Evolutionary conservation across 2,888 invertebrate genomes (phyloP).

Genomic region (Epinotia nisella): DNA sequence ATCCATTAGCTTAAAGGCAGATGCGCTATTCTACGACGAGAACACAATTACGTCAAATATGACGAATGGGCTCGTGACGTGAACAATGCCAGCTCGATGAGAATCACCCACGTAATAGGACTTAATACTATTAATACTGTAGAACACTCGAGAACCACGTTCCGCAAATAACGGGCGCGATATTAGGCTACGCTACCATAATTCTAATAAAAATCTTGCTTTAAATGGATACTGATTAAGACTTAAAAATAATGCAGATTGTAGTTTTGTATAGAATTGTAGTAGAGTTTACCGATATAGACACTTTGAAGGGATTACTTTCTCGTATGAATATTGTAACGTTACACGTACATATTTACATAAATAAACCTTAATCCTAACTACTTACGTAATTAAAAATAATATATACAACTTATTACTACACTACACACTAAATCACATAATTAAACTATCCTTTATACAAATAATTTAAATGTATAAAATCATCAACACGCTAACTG

Average conservation of each 20-base stretch:
- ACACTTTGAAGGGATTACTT: too few species aligned
- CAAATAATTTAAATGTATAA: too few species aligned
- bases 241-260: background rate
- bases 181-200: slow-evolving; percentile 47
- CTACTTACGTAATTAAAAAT: too few species aligned
- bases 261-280: background rate
- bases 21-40: slow-evolving; percentile 53
- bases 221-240: slow-evolving; percentile 17
- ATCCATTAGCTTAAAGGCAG: slow-evolving; percentile 52
- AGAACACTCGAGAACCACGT: slow-evolving; percentile 63
- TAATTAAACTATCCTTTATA: too few species aligned
- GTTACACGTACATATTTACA: too few species aligned
- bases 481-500: too few species aligned
- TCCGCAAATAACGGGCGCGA: slow-evolving; percentile 55
- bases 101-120: slow-evolving; percentile 52
- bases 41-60: slow-evolving; percentile 60
- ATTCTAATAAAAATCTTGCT: slow-evolving; percentile 34
- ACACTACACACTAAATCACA: too few species aligned
- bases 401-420: too few species aligned
- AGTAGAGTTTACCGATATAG: background rate
- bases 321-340: too few species aligned
- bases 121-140: slow-evolving; percentile 62
- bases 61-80: slow-evolving; percentile 69
- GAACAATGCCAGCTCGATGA: slow-evolving; percentile 62
- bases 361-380: too few species aligned